Evolutionary conservation across 2,113 vertebrate genomes (phyloP), one percentile per base, ranked within the genome.

Genomic region (Perca flavescens): DNA sequence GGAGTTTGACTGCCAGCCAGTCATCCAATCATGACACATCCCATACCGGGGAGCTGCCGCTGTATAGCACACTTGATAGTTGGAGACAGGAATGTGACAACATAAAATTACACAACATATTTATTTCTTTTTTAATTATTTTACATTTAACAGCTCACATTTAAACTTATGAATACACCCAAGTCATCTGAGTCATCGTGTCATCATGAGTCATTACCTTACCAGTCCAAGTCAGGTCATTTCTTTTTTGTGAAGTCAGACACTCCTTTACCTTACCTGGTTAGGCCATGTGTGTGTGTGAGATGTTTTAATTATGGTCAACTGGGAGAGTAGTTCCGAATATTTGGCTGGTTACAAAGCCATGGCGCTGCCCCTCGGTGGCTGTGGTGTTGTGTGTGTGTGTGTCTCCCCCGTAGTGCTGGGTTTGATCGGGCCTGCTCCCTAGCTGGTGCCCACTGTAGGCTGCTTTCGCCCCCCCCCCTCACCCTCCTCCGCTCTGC

Each of bases 391-490:
- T 67, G 54, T 54, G 52, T 88, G 86, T 88, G 83, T 85, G 52
- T 88, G 86, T 88, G 83, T 85, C 67, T 83, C 74, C 80, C 79
- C 84, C 61, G 63, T 57, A 64, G 82, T 0, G 85, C 71, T 1
- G 49, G 78, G 75, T 89, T 80, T 85, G 83, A 82, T 88, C 47
- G 56, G 21, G 85, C 78, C 84, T 77, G 84, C 80, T 80, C 89
- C 74, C 84, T 78, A 34, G 64, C 86, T 69, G 80, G 83, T 92
- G 89, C 89, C 89, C 91, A 66, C 86, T 88, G 85, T 80, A 80
- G 28, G 14, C 67, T 36, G 58, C 69, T n/a, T 36, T 16, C 56
- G 22, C 73, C 36, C 49, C 46, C 64, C 34, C 46, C 6, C 10
- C 46, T 40, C 36, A 71, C 17, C 74, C 82, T 85, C 82, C 64